Evolutionary conservation across 2,888 invertebrate species (phyloP), one percentile per base, ranked within the genome.

Genomic region (Pammene aurita): DNA sequence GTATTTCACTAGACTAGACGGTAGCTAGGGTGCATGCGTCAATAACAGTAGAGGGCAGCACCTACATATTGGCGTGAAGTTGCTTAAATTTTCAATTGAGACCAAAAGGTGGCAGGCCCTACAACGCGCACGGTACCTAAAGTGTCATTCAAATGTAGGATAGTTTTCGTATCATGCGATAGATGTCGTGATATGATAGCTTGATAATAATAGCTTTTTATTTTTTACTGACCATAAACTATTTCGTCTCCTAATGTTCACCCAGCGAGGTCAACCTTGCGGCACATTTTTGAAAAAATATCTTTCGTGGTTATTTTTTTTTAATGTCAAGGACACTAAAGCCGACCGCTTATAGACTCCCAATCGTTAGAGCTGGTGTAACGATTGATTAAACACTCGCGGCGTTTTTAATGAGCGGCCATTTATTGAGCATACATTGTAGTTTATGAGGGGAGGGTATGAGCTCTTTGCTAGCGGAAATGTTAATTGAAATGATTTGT

Each of bases 371-470:
- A 80, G 65, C 72, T 72, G 7, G 34, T 34, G 34, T 54, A 54
- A 54, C n/a, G 54, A 61, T 68, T 78, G 73, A 81, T 81, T 77
- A 81, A 83, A 82, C 81, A 81, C 82, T 84, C 72, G 26, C 67
- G 66, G 44, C 57, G 55, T 71, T 72, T 72, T 79, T 80, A 79
- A 82, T 77, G 78, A 75, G 72, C 66, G 72, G 74, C 77, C 80
- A 76, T 84, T 83, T 83, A 82, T 78, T 79, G 78, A 70, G 75
- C 74, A 81, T 77, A 82, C 79, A 82, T 66, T 62, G 73, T n/a
- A 42, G 74, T 83, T 83, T 78, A 83, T 75, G 81, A 78, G 66
- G 61, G 14, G 9, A n/a, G 9, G 42, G 61, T 0, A 13, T 14
- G 38, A 54, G 7, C 7, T 60, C 34, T n/a, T n/a, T 58, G 57